These are phyloP conservation scores for Clusia tigrina DNA, from an alignment of 2,888 invertebrate species.

Conservation along the genomic window DNA sequence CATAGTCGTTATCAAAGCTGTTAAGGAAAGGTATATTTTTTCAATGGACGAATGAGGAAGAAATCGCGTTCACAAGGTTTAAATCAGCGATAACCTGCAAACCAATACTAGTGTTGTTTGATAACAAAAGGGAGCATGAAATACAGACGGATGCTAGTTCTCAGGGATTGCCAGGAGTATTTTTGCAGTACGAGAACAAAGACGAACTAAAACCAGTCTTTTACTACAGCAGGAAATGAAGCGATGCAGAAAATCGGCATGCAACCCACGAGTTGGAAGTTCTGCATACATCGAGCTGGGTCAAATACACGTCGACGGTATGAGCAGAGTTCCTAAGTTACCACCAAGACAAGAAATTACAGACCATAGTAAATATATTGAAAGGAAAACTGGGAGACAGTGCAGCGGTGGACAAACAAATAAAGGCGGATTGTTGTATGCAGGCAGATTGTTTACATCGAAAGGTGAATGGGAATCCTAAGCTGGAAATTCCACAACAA, in stretches of 20 bases:
- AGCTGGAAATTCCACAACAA: background rate
- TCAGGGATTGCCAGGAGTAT: slow-evolving; percentile 47
- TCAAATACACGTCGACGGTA: slow-evolving; percentile 48
- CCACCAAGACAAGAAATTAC: background rate
- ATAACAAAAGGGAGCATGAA: slow-evolving; percentile 18
- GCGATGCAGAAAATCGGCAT: slow-evolving; percentile 51
- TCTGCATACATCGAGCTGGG: slow-evolving; percentile 42
- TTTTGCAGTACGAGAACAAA: slow-evolving; percentile 41
- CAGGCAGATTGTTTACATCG: background rate
- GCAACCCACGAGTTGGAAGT: slow-evolving; percentile 58
- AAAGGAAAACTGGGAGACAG: background rate
- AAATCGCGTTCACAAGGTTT: slow-evolving; percentile 40
- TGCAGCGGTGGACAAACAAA: background rate
- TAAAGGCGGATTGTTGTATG: background rate
- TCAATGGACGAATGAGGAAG: slow-evolving; percentile 39
- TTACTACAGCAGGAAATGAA: slow-evolving; percentile 49
- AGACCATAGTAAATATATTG: background rate
- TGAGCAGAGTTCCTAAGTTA: slow-evolving; percentile 27
- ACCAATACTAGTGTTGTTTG: slow-evolving; percentile 42
- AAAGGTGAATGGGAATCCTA: background rate
- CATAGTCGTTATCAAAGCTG: slow-evolving; percentile 20
- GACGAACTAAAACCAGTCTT: slow-evolving; percentile 41
- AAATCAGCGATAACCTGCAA: slow-evolving; percentile 38
- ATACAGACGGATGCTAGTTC: slow-evolving; percentile 53
- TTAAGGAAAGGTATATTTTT: slow-evolving; percentile 12